Evolutionary conservation across 2,888 invertebrate species (phyloP), one percentile per base, ranked within the genome.

Genomic region (Apamea sordens): DNA sequence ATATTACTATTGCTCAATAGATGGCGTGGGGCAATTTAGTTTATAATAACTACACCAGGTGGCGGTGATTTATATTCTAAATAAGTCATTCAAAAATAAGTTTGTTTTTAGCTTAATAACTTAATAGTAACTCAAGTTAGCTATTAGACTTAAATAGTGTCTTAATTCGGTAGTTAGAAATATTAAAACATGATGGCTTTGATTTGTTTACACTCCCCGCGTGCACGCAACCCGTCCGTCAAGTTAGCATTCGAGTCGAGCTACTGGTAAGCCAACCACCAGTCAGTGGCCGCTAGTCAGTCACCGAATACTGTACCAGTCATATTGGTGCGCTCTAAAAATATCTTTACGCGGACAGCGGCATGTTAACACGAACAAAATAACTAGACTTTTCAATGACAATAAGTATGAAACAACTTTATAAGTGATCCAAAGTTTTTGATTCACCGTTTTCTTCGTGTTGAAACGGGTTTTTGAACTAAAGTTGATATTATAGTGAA

Each of bases 351-450:
- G 86, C 86, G 91, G 88, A 86, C 91, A 90, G 87, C 88, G 87
- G 87, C 87, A 89, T 90, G 90, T 90, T 80, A 91, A 91, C 93
- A 90, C 90, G 87, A 85, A 87, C 91, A 88, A 91, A 91, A 90
- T 88, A 89, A 90, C 86, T 84, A 82, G 81, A 89, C 83, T 91
- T 92, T 89, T 92, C 90, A 93, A 93, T 94, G 92, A 93, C 90
- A 92, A 90, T 91, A 89, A 88, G 80, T 87, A 83, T 84, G 80
- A 86, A 88, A 86, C 77, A 73, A 68, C 65, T 82, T 69, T 73
- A 21, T 13, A 88, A 80, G 89, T 89, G 86, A 83, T 70, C 70
- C 56, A 10, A 67, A 73, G 69, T 79, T 77, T 76, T 76, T 77
- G n/a, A 76, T 75, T 61, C 18, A 76, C 41, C 6, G 10, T 65